These are phyloP conservation scores for Actinemys pallida DNA, from an alignment of 2,113 vertebrate genomes.

Conservation along the genomic window DNA sequence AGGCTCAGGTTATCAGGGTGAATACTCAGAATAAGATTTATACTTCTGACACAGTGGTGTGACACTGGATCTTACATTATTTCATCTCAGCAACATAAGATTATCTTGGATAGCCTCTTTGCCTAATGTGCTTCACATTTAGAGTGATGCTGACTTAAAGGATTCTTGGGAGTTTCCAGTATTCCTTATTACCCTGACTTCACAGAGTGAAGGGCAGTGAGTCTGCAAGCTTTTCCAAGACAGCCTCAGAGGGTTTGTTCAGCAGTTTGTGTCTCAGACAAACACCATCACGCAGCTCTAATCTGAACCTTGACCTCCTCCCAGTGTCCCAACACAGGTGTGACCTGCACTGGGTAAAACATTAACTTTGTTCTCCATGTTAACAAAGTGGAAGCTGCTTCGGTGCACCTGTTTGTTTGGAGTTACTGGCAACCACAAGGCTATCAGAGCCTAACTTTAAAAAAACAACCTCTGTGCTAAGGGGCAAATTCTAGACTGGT, in stretches of 20 bases:
- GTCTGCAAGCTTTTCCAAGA: not conserved
- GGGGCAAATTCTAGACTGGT: conserved; percentile 31
- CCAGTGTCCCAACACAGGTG: conserved; percentile 80
- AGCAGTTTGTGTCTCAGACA: not conserved
- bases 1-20: not conserved
- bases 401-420: conserved; percentile 81
- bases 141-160: fast-evolving
- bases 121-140: fast-evolving
- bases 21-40: not conserved
- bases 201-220: not conserved
- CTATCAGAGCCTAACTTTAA: conserved; percentile 46
- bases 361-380: conserved; percentile 82
- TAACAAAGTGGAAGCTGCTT: conserved; percentile 76
- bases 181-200: not conserved
- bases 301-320: conserved; percentile 35
- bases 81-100: fast-evolving
- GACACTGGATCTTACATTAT: fast-evolving
- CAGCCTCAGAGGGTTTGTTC: not conserved
- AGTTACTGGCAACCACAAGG: conserved; percentile 75
- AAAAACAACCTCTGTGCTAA: conserved; percentile 48
- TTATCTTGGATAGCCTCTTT: fast-evolving
- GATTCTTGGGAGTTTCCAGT: not conserved
- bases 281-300: not conserved
- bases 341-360: conserved; percentile 84
- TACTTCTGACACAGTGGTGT: fast-evolving